Conservation (phyloP, 2,113 vertebrate genomes). For the Platichthys stellatus region DNA sequence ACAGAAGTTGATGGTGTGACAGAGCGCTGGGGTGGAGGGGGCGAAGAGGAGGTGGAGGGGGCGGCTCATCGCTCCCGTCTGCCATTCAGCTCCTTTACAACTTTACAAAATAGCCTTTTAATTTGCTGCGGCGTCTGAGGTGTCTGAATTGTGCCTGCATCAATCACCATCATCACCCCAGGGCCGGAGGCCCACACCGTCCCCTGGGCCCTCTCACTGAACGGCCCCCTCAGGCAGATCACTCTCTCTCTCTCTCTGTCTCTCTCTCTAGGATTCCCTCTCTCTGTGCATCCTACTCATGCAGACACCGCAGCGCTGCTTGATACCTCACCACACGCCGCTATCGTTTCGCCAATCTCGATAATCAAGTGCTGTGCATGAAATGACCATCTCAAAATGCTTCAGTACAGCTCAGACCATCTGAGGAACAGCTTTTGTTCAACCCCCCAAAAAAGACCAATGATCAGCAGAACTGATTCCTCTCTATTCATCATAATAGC, state of each 20-base stretch:
- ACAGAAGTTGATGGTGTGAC: constrained; percentile 74
- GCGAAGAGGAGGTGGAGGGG: background rate
- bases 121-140: constrained; percentile 83
- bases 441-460: background rate
- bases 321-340: background rate
- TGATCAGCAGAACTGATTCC: constrained; percentile 19
- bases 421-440: background rate
- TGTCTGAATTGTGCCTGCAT: constrained; percentile 82
- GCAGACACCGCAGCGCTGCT: constrained; percentile 27
- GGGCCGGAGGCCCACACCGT: constrained; percentile 65
- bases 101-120: constrained; percentile 88
- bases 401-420: background rate
- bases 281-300: background rate
- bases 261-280: constrained; percentile 45
- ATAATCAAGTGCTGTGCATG: constrained; percentile 2
- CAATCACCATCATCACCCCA: constrained; percentile 84
- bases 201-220: constrained; percentile 79
- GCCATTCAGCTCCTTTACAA: constrained; percentile 83
- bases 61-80: constrained; percentile 56
- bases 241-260: constrained; percentile 41
- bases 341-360: constrained; percentile 1
- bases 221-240: constrained; percentile 66
- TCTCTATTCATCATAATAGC: constrained; percentile 1
- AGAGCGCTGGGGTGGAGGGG: constrained; percentile 32
- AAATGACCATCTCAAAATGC: background rate